Conservation (phyloP, 1,140 invertebrate genomes). For the Psilanteris sp. region DNA sequence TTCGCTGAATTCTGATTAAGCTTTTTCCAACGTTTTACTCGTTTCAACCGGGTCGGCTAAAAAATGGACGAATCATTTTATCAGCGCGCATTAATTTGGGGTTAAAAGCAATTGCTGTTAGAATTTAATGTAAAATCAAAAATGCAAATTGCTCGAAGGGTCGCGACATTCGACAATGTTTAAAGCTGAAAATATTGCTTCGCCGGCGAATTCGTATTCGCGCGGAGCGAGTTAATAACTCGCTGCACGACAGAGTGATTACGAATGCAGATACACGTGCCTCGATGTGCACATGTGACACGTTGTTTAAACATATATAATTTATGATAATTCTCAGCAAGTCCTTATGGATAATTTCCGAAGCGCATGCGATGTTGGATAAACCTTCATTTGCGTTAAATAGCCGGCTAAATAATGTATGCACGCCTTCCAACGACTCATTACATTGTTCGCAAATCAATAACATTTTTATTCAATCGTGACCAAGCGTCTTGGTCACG, state of each 20-base stretch:
- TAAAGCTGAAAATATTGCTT: constrained; percentile 17
- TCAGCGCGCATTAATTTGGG: neutral
- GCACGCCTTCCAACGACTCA: constrained; percentile 25
- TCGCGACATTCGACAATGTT: constrained; percentile 18
- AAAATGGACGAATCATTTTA: constrained; percentile 1
- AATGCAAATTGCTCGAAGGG: constrained; percentile 2
- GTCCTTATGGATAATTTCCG: constrained; percentile 53
- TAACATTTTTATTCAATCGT: constrained; percentile 9
- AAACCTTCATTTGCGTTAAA: constrained; percentile 52
- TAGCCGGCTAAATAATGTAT: constrained; percentile 42
- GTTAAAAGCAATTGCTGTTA: constrained; percentile 1
- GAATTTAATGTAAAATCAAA: constrained; percentile 10
- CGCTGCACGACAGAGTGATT: constrained; percentile 47
- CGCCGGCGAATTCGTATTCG: constrained; percentile 26
- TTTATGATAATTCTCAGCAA: constrained; percentile 53
- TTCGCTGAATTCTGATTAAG: constrained; percentile 10
- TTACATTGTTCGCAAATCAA: constrained; percentile 26
- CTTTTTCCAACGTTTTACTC: constrained; percentile 6
- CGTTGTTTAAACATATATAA: constrained; percentile 55
- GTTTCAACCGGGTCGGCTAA: no score
- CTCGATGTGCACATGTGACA: constrained; percentile 36
- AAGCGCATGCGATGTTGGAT: constrained; percentile 24
- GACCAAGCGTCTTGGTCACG: no score
- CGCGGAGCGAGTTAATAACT: constrained; percentile 44
- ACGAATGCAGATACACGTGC: constrained; percentile 55